A percentile compares a stretch with the other conserved stretches of the same genome.
phyloP scores from a whole-genome alignment of 2,888 invertebrate species.

The Hyles lineata region DNA sequence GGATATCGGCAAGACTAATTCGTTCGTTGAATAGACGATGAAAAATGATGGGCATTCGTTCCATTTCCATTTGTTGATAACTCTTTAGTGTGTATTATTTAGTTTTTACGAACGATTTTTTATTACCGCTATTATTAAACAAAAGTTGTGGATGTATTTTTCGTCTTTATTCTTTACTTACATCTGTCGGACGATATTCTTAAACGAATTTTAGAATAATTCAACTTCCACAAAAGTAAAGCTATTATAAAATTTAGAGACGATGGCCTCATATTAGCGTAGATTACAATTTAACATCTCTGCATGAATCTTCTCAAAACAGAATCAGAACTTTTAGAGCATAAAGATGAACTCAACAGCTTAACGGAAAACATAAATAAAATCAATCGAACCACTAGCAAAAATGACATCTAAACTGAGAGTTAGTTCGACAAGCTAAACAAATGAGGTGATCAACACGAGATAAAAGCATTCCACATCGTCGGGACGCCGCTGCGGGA shows the following conservation, averaged over 20 bases:
- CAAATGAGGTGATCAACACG: constrained; percentile 13
- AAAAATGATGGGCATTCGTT: not conserved
- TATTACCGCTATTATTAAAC: too few relatives aligned
- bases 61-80: not conserved
- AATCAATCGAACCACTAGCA: not conserved
- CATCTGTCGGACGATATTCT: too few relatives aligned
- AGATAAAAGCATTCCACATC: constrained; percentile 24
- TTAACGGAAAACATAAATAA: not conserved
- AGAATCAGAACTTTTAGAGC: not conserved
- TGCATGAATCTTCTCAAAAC: too few relatives aligned
- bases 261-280: too few relatives aligned
- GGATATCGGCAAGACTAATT: not conserved
- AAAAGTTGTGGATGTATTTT: too few relatives aligned
- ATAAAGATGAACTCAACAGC: not conserved
- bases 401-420: constrained; percentile 9
- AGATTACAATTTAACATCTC: too few relatives aligned
- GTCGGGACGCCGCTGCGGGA: constrained; percentile 3
- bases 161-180: too few relatives aligned
- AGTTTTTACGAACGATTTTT: not conserved
- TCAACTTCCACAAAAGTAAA: too few relatives aligned
- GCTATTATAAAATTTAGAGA: too few relatives aligned
- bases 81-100: not conserved
- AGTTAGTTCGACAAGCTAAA: constrained; percentile 15
- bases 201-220: too few relatives aligned
- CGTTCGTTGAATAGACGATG: not conserved